A percentile compares a stretch with the other conserved stretches of the same genome.
Evolutionary conservation across 2,797 vertebrate genomes (phyloP).

Genomic region (Falco novaeseelandiae): DNA sequence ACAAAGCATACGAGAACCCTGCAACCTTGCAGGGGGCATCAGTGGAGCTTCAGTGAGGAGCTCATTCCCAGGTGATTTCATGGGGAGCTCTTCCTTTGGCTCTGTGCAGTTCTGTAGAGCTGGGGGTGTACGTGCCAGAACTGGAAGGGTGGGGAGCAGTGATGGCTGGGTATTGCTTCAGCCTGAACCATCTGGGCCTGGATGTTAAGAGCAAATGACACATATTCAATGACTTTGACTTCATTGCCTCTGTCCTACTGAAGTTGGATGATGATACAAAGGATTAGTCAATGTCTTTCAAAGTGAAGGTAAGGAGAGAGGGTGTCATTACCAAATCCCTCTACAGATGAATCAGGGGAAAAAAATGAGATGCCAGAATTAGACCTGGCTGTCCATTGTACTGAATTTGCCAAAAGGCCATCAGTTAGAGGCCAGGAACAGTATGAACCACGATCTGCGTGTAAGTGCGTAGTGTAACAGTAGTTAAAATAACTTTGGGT

Average conservation of each 20-base stretch:
- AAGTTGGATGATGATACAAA: background rate
- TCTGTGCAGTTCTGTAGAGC: background rate
- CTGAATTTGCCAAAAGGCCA: background rate
- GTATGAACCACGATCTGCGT: background rate
- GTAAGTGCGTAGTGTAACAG: background rate
- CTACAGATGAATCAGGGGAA: background rate
- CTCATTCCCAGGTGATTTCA: background rate
- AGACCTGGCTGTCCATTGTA: background rate
- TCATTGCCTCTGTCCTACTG: background rate
- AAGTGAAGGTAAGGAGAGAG: background rate
- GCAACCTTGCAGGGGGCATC: background rate
- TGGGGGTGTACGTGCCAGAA: background rate
- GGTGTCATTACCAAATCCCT: background rate
- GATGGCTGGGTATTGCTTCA: background rate
- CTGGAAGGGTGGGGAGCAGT: background rate
- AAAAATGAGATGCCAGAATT: background rate
- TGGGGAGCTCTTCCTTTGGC: background rate
- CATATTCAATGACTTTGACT: background rate
- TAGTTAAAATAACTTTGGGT: background rate
- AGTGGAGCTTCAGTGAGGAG: background rate
- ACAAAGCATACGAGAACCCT: background rate
- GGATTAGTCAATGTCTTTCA: background rate
- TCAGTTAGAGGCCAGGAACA: background rate
- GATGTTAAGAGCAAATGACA: background rate
- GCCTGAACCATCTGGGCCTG: background rate